These are phyloP conservation scores for Megamerina dolium DNA, from an alignment of 2,888 invertebrate genomes.

Conservation along the genomic window DNA sequence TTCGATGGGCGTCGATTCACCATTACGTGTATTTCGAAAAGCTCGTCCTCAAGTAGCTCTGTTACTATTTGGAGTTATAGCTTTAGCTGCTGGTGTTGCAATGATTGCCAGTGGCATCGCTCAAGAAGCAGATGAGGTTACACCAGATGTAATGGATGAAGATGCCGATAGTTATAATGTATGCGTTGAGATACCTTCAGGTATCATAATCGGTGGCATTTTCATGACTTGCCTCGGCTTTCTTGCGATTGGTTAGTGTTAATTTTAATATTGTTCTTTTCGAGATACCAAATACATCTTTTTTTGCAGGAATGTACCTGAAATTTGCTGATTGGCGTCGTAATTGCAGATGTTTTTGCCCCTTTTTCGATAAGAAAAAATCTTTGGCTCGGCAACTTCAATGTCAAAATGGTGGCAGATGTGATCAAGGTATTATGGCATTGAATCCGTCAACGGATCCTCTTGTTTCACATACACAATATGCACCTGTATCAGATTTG, in stretches of 20 bases:
- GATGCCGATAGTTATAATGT: slow-evolving; percentile 26
- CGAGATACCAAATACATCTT: neutral
- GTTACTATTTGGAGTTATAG: slow-evolving; percentile 35
- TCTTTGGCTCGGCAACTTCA: slow-evolving; percentile 40
- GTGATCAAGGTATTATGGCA: slow-evolving; percentile 54
- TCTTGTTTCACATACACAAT: slow-evolving; percentile 64
- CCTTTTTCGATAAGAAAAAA: slow-evolving; percentile 36
- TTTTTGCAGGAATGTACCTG: slow-evolving; percentile 38
- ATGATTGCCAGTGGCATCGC: slow-evolving; percentile 60
- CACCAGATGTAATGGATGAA: slow-evolving; percentile 14
- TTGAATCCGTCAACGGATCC: slow-evolving; percentile 72
- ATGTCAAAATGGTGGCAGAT: slow-evolving; percentile 38
- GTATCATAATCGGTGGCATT: slow-evolving; percentile 59
- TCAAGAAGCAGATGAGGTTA: slow-evolving; percentile 53
- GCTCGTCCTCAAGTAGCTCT: slow-evolving; percentile 35
- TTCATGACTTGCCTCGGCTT: slow-evolving; percentile 59
- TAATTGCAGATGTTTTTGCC: slow-evolving; percentile 39
- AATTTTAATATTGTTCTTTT: neutral
- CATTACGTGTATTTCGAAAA: slow-evolving; percentile 34
- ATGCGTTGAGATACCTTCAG: slow-evolving; percentile 44
- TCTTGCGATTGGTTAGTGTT: slow-evolving; percentile 54
- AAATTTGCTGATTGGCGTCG: slow-evolving; percentile 40
- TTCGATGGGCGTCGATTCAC: slow-evolving; percentile 28
- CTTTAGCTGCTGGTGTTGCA: slow-evolving; percentile 50
- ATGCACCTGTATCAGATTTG: slow-evolving; percentile 69